These are phyloP conservation scores for Listronotus bonariensis DNA, from an alignment of 1,140 invertebrate genomes.

Conservation along the genomic window DNA sequence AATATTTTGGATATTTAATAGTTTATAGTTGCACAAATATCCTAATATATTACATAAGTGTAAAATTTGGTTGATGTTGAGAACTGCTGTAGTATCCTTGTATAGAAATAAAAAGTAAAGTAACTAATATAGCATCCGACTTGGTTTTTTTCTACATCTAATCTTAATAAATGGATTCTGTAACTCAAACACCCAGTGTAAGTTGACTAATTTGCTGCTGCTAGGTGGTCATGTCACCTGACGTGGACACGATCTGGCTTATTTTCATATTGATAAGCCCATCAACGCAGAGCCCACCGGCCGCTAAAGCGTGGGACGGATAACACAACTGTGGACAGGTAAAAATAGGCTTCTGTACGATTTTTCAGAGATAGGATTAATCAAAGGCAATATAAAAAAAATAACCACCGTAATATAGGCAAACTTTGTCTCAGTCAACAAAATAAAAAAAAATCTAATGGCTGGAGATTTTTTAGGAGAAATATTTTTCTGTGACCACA, in stretches of 20 bases:
- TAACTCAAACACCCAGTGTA: constrained; percentile 16
- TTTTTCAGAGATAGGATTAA: constrained; percentile 15
- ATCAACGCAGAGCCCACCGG: constrained; percentile 24
- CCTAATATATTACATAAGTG: no score
- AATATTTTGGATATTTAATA: no score
- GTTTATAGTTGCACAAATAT: no score
- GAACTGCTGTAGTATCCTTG: no score
- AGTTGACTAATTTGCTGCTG: constrained; percentile 33
- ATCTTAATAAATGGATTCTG: neutral
- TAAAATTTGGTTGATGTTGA: no score
- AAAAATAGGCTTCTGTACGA: constrained; percentile 33
- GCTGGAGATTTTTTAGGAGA: no score
- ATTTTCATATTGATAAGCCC: constrained; percentile 36
- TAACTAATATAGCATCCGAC: no score
- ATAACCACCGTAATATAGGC: no score
- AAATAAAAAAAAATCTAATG: no score
- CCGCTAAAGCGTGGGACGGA: constrained; percentile 16
- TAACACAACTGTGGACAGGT: constrained; percentile 32
- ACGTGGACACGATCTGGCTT: constrained; percentile 31
- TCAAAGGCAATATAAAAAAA: neutral
- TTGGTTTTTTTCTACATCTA: neutral
- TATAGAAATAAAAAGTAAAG: no score
- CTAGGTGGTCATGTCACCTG: constrained; percentile 32
- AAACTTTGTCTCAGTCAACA: no score
- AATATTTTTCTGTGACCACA: no score